phyloP scores from a whole-genome alignment of 2,113 vertebrate species.

The Mormoops blainvillei region DNA sequence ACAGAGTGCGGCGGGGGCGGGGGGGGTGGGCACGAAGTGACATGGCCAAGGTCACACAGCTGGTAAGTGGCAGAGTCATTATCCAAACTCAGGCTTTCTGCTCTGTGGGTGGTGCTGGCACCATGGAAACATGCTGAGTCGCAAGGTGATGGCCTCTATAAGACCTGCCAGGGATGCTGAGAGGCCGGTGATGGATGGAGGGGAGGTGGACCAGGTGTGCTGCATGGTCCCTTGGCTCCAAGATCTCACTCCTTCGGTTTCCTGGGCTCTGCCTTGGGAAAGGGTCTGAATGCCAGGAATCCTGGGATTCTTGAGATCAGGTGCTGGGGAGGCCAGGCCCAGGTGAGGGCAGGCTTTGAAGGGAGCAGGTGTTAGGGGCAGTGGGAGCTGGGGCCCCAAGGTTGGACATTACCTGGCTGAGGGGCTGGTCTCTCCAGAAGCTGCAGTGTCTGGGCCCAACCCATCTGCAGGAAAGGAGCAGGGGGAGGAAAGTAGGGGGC shows the following conservation, averaged over 20 bases:
- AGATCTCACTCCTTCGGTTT: background rate
- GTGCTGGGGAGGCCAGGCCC: background rate
- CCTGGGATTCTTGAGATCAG: background rate
- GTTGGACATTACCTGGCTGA: slow-evolving; percentile 64
- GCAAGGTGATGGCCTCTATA: background rate
- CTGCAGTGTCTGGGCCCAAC: background rate
- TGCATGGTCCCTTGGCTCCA: background rate
- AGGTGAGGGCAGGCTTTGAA: background rate
- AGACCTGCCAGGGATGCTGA: background rate
- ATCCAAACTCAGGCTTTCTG: background rate
- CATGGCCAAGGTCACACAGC: background rate
- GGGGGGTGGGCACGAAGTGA: background rate
- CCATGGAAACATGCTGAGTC: background rate
- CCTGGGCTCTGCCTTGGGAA: background rate
- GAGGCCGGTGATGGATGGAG: background rate
- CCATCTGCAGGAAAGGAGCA: slow-evolving; percentile 36
- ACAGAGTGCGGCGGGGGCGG: background rate
- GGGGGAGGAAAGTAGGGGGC: background rate
- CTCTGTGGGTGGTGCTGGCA: background rate
- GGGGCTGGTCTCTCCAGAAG: background rate
- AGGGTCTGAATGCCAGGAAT: background rate
- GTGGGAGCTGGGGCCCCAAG: background rate
- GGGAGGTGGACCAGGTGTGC: background rate
- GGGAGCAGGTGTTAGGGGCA: background rate
- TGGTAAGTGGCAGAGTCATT: background rate